phyloP scores from a whole-genome alignment of 2,888 invertebrate species.

The Ferrisia virgata region DNA sequence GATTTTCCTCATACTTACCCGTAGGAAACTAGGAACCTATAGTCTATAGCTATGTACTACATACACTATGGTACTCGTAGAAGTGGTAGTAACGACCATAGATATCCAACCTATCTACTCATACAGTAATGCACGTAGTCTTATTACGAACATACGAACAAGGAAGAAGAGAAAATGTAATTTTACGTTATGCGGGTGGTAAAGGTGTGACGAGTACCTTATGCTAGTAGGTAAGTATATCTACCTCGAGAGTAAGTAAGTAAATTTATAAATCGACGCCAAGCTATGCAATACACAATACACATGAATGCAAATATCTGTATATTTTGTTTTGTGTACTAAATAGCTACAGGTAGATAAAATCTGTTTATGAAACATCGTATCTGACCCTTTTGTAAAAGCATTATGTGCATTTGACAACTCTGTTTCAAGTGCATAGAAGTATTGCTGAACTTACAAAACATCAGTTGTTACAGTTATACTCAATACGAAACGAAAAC shows the following conservation, averaged over 20 bases:
- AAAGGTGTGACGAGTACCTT: background rate
- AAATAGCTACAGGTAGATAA: conserved; percentile 36
- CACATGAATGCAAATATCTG: too few species aligned
- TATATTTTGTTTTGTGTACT: background rate
- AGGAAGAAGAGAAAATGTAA: background rate
- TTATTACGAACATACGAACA: background rate
- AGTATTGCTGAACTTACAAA: background rate
- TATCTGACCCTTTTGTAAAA: conserved; percentile 1
- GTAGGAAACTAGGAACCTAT: too few species aligned
- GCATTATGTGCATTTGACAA: conserved; percentile 13
- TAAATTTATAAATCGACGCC: background rate
- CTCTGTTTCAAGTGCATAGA: background rate
- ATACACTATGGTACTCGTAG: too few species aligned
- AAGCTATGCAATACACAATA: background rate
- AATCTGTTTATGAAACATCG: conserved; percentile 33
- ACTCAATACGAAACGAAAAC: background rate
- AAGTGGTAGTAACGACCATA: too few species aligned
- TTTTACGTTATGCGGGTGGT: background rate
- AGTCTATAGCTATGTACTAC: too few species aligned
- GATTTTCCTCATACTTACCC: background rate
- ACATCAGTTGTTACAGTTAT: background rate
- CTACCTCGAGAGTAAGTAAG: background rate
- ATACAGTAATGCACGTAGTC: too few species aligned
- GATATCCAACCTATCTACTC: too few species aligned
- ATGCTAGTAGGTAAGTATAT: background rate